Conservation (phyloP, 2,797 vertebrate genomes). For the Parauchenoglanis punctatus region DNA sequence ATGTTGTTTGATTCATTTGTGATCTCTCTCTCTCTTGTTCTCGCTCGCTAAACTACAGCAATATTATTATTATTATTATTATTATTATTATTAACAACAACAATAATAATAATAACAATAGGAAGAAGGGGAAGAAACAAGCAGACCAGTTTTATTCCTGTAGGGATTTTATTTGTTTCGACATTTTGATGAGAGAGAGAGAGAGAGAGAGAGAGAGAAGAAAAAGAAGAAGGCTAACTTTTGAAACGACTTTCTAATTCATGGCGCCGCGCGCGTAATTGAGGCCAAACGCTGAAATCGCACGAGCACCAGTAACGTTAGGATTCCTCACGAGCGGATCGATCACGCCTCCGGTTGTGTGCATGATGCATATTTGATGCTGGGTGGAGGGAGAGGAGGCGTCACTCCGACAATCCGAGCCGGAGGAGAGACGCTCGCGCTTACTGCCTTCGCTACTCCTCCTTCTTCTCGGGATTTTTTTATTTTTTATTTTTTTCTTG, state of each 20-base stretch:
- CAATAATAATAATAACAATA: not conserved
- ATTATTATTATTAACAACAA: too few relatives aligned
- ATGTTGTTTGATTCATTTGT: not conserved
- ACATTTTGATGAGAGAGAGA: not conserved
- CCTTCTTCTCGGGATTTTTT: constrained; percentile 3
- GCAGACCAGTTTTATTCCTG: not conserved
- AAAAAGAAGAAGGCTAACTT: not conserved
- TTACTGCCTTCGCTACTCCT: constrained; percentile 21
- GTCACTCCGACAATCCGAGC: constrained; percentile 52
- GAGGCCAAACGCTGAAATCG: not conserved
- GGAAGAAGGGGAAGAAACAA: not conserved
- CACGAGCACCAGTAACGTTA: not conserved
- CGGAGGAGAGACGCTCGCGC: constrained; percentile 46
- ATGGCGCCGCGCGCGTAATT: not conserved
- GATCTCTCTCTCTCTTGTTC: too few relatives aligned
- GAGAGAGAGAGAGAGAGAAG: not conserved
- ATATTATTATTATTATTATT: not conserved
- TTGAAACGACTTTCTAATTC: not conserved
- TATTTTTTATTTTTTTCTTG: not conserved
- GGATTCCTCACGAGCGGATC: constrained; percentile 46
- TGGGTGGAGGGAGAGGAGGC: constrained; percentile 57
- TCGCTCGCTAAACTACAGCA: too few relatives aligned
- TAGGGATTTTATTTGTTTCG: not conserved
- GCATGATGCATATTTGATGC: constrained; percentile 60
- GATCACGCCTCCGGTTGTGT: constrained; percentile 56